These are phyloP conservation scores for Periparus ater DNA, from an alignment of 2,797 vertebrate species.

Conservation along the genomic window DNA sequence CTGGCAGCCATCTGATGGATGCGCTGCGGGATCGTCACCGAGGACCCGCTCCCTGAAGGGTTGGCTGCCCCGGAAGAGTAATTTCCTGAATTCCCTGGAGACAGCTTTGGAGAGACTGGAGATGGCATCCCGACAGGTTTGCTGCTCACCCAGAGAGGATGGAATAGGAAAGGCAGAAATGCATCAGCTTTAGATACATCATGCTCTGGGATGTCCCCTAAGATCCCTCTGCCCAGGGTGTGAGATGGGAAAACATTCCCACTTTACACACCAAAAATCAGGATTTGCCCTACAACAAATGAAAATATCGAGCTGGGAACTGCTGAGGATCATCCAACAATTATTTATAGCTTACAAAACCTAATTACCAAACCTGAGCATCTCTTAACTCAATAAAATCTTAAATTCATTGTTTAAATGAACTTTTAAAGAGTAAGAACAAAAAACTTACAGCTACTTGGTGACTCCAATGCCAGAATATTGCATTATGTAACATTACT, in stretches of 20 bases:
- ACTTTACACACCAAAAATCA: background rate
- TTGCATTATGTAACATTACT: background rate
- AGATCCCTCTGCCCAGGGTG: background rate
- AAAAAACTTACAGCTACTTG: background rate
- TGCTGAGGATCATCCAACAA: background rate
- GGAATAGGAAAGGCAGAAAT: background rate
- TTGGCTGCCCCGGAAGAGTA: constrained; percentile 89
- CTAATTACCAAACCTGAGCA: background rate
- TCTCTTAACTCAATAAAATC: background rate
- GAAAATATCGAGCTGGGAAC: background rate
- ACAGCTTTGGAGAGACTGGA: constrained; percentile 96
- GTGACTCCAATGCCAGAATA: background rate
- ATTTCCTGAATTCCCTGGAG: constrained; percentile 91
- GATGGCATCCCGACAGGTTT: constrained; percentile 96
- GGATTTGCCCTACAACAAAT: background rate
- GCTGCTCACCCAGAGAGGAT: constrained; percentile 70
- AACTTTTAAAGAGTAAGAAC: background rate
- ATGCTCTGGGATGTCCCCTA: background rate
- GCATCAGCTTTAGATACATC: background rate
- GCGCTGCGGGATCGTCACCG: constrained; percentile 96
- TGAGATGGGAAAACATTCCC: background rate
- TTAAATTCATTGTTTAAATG: background rate
- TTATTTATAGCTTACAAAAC: background rate
- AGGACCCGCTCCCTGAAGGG: constrained; percentile 87
- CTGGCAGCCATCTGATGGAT: constrained; percentile 99